Conservation (phyloP, 2,888 invertebrate species). For the Agrochola lota region DNA sequence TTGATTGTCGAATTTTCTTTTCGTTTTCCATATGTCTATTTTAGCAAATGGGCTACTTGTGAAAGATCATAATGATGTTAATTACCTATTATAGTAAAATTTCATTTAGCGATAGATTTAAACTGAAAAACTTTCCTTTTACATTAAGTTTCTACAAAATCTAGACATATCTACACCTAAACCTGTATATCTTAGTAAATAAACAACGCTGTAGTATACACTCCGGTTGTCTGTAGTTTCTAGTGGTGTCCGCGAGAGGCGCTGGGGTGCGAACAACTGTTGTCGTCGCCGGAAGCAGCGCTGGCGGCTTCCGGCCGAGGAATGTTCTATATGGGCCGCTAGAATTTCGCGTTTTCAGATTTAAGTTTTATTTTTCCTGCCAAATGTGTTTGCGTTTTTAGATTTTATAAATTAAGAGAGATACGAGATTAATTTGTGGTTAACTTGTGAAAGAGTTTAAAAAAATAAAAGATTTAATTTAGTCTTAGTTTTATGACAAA, state of each 20-base stretch:
- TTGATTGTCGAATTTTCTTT: not conserved
- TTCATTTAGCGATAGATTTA: not conserved
- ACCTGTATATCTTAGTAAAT: constrained; percentile 35
- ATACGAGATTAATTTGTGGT: not conserved
- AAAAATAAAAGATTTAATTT: no score
- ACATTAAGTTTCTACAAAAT: not conserved
- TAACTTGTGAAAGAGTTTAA: not conserved
- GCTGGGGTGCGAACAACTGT: constrained; percentile 88
- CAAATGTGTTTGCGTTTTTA: constrained; percentile 37
- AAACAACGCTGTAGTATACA: constrained; percentile 53
- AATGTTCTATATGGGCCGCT: constrained; percentile 81
- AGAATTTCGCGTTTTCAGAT: constrained; percentile 78
- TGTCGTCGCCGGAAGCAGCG: constrained; percentile 86
- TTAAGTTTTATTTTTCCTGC: constrained; percentile 67
- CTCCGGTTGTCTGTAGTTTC: constrained; percentile 74
- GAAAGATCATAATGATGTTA: not conserved
- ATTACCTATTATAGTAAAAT: not conserved
- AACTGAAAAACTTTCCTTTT: not conserved
- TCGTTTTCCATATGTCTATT: not conserved
- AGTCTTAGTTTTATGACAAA: not conserved
- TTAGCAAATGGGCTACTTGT: not conserved
- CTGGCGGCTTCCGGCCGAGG: constrained; percentile 86
- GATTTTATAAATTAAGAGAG: constrained; percentile 15
- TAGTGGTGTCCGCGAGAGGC: constrained; percentile 85
- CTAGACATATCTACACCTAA: constrained; percentile 17